These are phyloP conservation scores for Tillus elongatus DNA, from an alignment of 2,888 invertebrate genomes.

Conservation along the genomic window DNA sequence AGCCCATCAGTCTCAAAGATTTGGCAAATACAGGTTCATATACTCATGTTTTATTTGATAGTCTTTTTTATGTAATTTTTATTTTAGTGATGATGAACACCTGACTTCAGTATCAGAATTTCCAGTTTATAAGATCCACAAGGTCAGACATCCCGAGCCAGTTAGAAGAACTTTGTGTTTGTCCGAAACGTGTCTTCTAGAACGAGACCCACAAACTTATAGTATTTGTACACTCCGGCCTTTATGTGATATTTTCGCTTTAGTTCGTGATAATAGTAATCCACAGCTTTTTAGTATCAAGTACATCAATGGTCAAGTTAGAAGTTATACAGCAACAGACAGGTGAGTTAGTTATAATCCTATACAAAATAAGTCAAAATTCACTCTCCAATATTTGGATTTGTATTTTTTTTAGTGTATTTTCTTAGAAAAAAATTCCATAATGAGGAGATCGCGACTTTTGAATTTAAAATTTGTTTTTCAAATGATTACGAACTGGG, in stretches of 20 bases:
- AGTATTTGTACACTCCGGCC: slow-evolving; percentile 82
- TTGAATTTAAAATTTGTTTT: no score
- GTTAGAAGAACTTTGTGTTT: slow-evolving; percentile 85
- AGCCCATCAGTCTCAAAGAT: slow-evolving; percentile 76
- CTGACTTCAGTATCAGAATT: slow-evolving; percentile 96
- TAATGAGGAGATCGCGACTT: no score
- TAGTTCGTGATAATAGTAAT: slow-evolving; percentile 81
- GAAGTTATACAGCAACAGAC: slow-evolving; percentile 87
- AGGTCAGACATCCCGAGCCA: slow-evolving; percentile 72
- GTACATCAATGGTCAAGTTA: slow-evolving; percentile 81
- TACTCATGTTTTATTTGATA: slow-evolving; percentile 5
- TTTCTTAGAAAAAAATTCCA: no score
- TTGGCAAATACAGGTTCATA: slow-evolving; percentile 81
- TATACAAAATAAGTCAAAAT: no score
- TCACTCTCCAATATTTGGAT: no score
- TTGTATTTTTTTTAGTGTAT: slow-evolving; percentile 1
- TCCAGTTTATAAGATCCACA: slow-evolving; percentile 83
- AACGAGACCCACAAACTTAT: slow-evolving; percentile 95
- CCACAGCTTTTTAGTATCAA: slow-evolving; percentile 92
- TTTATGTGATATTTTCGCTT: slow-evolving; percentile 76
- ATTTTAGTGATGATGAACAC: slow-evolving; percentile 78
- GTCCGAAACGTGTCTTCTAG: slow-evolving; percentile 90
- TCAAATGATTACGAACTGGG: no score
- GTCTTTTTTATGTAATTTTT: slow-evolving; percentile 6
- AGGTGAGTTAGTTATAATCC: slow-evolving; percentile 47